Base-by-base conservation (phyloP, 2,888 invertebrate species). In the Leptinotarsa haldemani region DNA sequence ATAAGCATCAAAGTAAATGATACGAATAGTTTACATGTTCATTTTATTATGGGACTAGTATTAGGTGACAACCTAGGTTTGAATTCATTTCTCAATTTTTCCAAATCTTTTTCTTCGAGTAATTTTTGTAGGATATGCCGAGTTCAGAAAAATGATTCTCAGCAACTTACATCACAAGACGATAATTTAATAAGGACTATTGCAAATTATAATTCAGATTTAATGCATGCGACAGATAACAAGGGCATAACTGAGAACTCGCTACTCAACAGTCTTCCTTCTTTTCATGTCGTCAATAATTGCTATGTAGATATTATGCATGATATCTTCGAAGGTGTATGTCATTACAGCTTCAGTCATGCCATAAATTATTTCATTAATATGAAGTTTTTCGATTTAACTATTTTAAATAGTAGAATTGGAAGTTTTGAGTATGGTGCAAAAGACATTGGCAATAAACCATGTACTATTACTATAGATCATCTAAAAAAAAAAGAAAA, bases 301-400 rank as follows among this genome's bases (percentile, higher is more conserved):
- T 76, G 61, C 64, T 78, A 74, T 66, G 80, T 71, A 18, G 80
- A 80, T 70, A 80, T 80, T 70, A 80, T 80, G 77, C 80, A 80
- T 74, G 80, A 78, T 65, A 9, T 79, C 4, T 78, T 79, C 66
- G 77, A 79, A 74, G 79, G 79, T 25, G 69, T 79, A 5, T 77
- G 78, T 69, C 76, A 79, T 52, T 79, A 79, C 46, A 52, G 66
- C 50, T 61, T 79, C 12, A 73, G 78, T 71, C 75, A 83, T 58
- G 74, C 75, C 9, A 74, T 83, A 13, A 30, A 15, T 1, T 79
- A 80, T 74, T 80, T 78, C 12, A 0, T 61, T 4, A 75, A 53
- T 63, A 71, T 69, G 61, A 77, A 80, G 66, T 77, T 73, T 74
- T 81, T 83, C 68, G 25, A 70, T 64, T 70, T 82, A 70, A 71